Base-by-base conservation (phyloP, 2,888 invertebrate genomes). In the Sarcophaga caerulescens region DNA sequence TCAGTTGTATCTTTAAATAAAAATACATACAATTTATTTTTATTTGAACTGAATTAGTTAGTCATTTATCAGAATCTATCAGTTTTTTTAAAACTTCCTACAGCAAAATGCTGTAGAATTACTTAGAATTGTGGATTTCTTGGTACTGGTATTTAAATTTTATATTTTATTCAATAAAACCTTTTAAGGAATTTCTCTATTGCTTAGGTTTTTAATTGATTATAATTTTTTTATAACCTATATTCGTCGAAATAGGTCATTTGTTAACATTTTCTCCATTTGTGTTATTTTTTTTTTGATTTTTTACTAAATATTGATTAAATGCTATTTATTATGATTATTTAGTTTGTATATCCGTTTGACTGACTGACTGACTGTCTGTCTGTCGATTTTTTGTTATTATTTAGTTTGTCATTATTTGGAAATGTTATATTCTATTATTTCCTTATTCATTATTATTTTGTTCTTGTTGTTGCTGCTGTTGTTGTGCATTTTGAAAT, bases 371-470 rank as follows among this genome's bases (percentile, higher is more conserved):
- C n/a, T n/a, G 52, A 21, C 57, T 45, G 47, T 25, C 57, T 35
- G 35, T 71, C 60, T 76, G 78, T 87, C 68, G 66, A 78, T 74
- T 71, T 71, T 75, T 66, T 71, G 59, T 87, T 87, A 59, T 85
- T 83, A 21, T 80, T 47, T 78, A 66, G 74, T 78, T 47, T 81
- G 78, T 83, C 83, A 81, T 85, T 81, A 85, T 84, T 87, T 85
- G 60, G 82, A 79, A 81, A 73, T 78, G 57, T 65, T 81, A 59
- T 57, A 68, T 81, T 81, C 63, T 68, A 79, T 66, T 77, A 66
- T 66, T 47, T 73, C 65, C 70, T 84, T 76, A 80, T 79, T 63
- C 25, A 69, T 73, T 74, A 57, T 75, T 63, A 47, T 73, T 75
- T 25, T 44, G 21, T 78, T 79, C 69, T 52, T 70, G 45, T 44